phyloP scores from a whole-genome alignment of 2,888 invertebrate species.

The Eremobia ochroleuca region DNA sequence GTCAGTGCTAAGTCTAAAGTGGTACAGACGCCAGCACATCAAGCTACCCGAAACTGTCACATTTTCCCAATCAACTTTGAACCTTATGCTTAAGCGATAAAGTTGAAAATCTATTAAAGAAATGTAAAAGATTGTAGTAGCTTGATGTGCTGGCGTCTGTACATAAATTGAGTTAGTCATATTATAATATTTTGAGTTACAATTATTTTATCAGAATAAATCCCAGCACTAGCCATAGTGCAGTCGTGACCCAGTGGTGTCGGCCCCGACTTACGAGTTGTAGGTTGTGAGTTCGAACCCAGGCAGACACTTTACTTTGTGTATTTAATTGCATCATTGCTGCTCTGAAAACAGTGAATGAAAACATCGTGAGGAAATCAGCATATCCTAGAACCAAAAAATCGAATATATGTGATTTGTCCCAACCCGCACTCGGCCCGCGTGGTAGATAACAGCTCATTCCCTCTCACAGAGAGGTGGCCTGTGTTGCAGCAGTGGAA shows the following conservation, averaged over 20 bases:
- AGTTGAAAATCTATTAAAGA: too few species aligned
- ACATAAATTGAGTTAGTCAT: too few species aligned
- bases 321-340: background rate
- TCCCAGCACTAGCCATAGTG: background rate
- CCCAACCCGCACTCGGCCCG: background rate
- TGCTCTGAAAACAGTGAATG: background rate
- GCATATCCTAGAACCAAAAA: background rate
- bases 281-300: background rate
- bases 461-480: background rate
- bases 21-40: too few species aligned
- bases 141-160: too few species aligned
- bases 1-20: too few species aligned
- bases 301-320: background rate
- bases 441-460: background rate
- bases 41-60: too few species aligned
- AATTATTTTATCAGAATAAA: background rate
- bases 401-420: too few species aligned
- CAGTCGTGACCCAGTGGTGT: background rate
- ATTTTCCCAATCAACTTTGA: too few species aligned
- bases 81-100: too few species aligned
- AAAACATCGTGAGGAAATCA: background rate
- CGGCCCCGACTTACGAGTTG: background rate
- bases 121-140: too few species aligned
- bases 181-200: background rate
- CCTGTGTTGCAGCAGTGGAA: too few species aligned